phyloP scores from a whole-genome alignment of 2,797 vertebrate species.

The Pipistrellus pygmaeus region DNA sequence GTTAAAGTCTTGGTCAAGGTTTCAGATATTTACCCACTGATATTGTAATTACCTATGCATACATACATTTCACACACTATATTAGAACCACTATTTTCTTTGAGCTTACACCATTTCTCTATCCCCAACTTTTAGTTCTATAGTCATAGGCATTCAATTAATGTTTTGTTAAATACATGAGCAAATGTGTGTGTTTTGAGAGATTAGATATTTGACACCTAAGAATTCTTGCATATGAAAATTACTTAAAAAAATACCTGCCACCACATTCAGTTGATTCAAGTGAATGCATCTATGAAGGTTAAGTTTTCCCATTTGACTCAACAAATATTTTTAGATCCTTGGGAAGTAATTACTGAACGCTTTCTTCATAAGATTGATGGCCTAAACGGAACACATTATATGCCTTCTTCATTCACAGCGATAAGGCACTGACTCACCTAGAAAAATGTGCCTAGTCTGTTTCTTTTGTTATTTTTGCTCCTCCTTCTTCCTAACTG shows the following conservation, averaged over 20 bases:
- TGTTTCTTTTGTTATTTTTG: constrained; percentile 13
- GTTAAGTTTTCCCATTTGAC: constrained; percentile 21
- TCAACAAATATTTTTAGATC: constrained; percentile 43
- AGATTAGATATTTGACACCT: constrained; percentile 4
- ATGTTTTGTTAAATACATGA: not conserved
- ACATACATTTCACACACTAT: not conserved
- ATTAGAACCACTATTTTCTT: not conserved
- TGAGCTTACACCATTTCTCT: not conserved
- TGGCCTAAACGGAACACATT: not conserved
- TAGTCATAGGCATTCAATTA: not conserved
- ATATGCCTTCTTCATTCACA: not conserved
- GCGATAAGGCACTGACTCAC: not conserved
- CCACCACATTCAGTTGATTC: not conserved
- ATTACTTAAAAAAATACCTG: not conserved
- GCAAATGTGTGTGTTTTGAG: not conserved
- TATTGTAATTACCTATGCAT: not conserved
- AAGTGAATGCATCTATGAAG: not conserved
- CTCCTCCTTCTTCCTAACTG: not conserved
- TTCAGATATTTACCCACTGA: not conserved
- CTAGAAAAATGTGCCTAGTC: not conserved
- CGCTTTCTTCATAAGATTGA: not conserved
- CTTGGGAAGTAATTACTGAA: not conserved
- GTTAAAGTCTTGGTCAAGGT: not conserved
- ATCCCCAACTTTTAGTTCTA: not conserved
- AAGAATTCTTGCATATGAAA: not conserved